phyloP scores from a whole-genome alignment of 2,888 invertebrate species.

The Druceiella hillmani region DNA sequence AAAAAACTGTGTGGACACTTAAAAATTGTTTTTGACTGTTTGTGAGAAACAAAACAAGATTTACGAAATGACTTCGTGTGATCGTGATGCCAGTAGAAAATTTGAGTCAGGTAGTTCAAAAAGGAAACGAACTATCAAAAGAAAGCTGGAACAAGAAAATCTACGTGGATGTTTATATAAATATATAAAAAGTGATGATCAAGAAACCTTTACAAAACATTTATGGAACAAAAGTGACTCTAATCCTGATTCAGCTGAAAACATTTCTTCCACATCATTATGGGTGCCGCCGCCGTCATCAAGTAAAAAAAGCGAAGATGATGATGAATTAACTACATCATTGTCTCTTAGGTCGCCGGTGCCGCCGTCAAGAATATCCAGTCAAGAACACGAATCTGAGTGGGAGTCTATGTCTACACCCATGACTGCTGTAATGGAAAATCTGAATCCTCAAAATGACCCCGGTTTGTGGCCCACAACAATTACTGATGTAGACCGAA shows the following conservation, averaged over 20 bases:
- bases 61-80: constrained; percentile 16
- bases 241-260: constrained; percentile 14
- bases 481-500: too few relatives aligned
- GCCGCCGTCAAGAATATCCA: constrained; percentile 13
- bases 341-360: constrained; percentile 15
- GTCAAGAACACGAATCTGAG: constrained; percentile 14
- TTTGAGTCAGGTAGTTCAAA: constrained; percentile 15
- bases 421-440: constrained; percentile 7
- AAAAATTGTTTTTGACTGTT: constrained; percentile 6
- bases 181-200: constrained; percentile 14
- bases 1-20: constrained; percentile 10
- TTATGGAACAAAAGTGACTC: constrained; percentile 7
- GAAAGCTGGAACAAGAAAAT: constrained; percentile 14
- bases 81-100: constrained; percentile 16
- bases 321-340: constrained; percentile 16
- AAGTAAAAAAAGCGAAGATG: constrained; percentile 14
- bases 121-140: constrained; percentile 12
- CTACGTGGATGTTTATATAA: constrained; percentile 15
- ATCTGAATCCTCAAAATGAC: too few relatives aligned
- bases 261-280: constrained; percentile 15
- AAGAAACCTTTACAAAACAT: constrained; percentile 10
- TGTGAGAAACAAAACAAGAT: constrained; percentile 12
- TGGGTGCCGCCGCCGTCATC: constrained; percentile 13
- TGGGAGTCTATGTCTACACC: constrained; percentile 13
- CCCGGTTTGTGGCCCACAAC: too few relatives aligned